These are phyloP conservation scores for Tenualosa thibaudeaui DNA, from an alignment of 2,797 vertebrate species.

Conservation along the genomic window DNA sequence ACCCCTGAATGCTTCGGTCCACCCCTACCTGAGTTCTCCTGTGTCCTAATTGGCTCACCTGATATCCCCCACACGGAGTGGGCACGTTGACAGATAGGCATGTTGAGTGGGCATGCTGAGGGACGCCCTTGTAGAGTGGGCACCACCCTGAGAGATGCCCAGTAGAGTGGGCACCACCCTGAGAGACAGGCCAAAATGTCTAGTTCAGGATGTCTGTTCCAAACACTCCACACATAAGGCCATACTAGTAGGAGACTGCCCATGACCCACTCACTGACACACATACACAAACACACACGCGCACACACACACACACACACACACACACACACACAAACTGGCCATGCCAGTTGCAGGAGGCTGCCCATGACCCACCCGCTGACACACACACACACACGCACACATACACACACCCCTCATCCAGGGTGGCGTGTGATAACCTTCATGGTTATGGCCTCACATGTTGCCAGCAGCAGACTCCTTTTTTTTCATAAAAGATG, in stretches of 20 bases:
- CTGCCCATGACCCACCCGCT: constrained; percentile 22
- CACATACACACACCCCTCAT: neutral
- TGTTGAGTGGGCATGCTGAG: neutral
- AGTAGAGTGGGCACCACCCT: too few relatives aligned
- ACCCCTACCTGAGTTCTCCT: constrained; percentile 44
- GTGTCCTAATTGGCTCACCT: constrained; percentile 54
- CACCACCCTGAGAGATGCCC: too few relatives aligned
- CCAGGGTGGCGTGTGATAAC: neutral
- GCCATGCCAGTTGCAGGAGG: too few relatives aligned
- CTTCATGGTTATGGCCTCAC: neutral
- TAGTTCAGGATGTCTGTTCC: neutral
- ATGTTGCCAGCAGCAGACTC: neutral
- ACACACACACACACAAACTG: neutral
- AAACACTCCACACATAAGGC: constrained; percentile 9
- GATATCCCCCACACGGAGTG: constrained; percentile 56
- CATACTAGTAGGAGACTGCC: neutral
- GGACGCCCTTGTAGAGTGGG: constrained; percentile 33
- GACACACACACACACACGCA: constrained; percentile 32
- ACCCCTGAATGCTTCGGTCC: constrained; percentile 51
- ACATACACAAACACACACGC: constrained; percentile 39
- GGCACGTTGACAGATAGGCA: constrained; percentile 62
- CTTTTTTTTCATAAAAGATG: neutral
- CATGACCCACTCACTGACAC: too few relatives aligned
- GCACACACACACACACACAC: constrained; percentile 2
- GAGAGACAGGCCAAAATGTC: neutral